Conservation (phyloP, 2,113 vertebrate species). For the Eclectus roratus region DNA sequence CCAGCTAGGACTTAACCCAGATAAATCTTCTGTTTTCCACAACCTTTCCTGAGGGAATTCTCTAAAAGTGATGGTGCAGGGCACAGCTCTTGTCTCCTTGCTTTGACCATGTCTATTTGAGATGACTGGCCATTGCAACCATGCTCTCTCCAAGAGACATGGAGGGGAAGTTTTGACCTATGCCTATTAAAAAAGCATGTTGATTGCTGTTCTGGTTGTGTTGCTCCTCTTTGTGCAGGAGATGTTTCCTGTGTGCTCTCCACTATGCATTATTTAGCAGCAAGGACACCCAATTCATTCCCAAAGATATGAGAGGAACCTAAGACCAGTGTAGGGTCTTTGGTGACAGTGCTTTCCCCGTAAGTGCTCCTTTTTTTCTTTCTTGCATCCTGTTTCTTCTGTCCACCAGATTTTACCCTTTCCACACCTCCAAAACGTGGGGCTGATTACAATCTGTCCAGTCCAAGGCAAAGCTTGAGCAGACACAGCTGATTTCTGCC, state of each 20-base stretch:
- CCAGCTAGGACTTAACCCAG: not conserved
- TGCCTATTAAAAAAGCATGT: not conserved
- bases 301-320: not conserved
- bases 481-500: not conserved
- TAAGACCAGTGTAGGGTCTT: not conserved
- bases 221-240: not conserved
- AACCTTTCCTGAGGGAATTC: not conserved
- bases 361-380: not conserved
- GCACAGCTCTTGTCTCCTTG: not conserved
- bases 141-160: not conserved
- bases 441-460: not conserved
- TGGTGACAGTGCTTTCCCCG: not conserved
- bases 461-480: not conserved
- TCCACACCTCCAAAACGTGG: not conserved
- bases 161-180: not conserved
- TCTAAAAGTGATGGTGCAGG: not conserved
- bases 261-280: not conserved
- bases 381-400: not conserved
- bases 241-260: not conserved
- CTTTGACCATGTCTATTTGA: not conserved
- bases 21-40: not conserved
- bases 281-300: not conserved
- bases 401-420: not conserved
- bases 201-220: not conserved
- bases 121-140: not conserved